Evolutionary conservation across 1,140 invertebrate species (phyloP), one percentile per base, ranked within the genome.

Genomic region (Sinella curviseta): DNA sequence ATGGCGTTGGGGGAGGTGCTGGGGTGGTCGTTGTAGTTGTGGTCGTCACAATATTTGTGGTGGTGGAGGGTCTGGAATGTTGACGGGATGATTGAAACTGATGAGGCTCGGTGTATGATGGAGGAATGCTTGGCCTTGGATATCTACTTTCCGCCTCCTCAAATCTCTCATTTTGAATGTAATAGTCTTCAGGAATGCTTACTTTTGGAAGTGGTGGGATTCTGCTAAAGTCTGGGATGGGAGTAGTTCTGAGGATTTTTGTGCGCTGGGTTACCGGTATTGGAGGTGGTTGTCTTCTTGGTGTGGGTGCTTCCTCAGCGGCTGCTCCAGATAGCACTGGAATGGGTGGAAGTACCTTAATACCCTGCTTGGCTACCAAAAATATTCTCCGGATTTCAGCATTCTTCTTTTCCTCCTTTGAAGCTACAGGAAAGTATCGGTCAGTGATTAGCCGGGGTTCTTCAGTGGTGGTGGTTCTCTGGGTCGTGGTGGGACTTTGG

Each of bases 391-490:
- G 30, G 12, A 70, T 14, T 33, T 70, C 65, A 33, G 65, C 65
- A 1, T 8, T 70, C 31, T n/a, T 70, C 31, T 70, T 70, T 33
- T 70, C 65, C n/a, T 33, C 65, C n/a, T 30, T 1, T 8, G 26
- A 31, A 4, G 26, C 12, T 17, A 70, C 65, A 33, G 65, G 65
- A 12, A 30, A 4, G 31, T 70, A 70, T 31, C 65, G 65, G n/a
- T 70, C 65, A 70, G 65, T 70, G 26, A 70, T 70, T 2, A 70
- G 33, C 35, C 65, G 30, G 30, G 55, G 76, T 65, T 77, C 54
- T 39, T 60, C 24, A n/a, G 31, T 54, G 1, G 54, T 54, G 39
- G 8, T 48, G 24, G 65, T 70, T 8, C 26, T 30, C 8, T 12
- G 26, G 26, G 65, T 33, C 12, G 55, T 60, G 4, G 55, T 60